These are phyloP conservation scores for Actinernus sp. DNA, from an alignment of 92 coral and sea anemone genomes.

Conservation along the genomic window DNA sequence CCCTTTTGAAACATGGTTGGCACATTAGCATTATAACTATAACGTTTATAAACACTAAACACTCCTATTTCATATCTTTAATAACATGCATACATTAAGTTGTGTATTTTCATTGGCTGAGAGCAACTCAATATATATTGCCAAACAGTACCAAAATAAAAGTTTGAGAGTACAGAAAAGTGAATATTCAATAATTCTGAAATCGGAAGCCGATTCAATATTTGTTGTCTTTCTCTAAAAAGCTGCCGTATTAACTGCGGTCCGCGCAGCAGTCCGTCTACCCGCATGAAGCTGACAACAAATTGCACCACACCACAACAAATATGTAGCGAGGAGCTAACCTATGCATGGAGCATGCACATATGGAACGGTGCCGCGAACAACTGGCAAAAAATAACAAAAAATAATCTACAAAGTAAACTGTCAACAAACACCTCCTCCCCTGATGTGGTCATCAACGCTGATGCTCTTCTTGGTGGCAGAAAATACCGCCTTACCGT, in stretches of 20 bases:
- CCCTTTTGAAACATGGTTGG: too few relatives aligned
- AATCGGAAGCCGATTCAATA: too few relatives aligned
- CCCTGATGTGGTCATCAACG: slow-evolving; percentile 61
- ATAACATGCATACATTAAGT: too few relatives aligned
- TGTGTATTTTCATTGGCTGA: too few relatives aligned
- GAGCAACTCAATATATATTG: too few relatives aligned
- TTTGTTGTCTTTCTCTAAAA: too few relatives aligned
- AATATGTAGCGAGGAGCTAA: slow-evolving; percentile 22
- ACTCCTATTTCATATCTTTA: too few relatives aligned
- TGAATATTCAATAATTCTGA: too few relatives aligned
- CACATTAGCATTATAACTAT: too few relatives aligned
- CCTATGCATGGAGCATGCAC: slow-evolving; percentile 60
- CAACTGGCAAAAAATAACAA: background rate
- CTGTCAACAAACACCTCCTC: slow-evolving; percentile 51
- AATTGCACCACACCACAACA: slow-evolving; percentile 38
- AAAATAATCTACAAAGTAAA: slow-evolving; percentile 25
- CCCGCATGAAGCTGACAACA: slow-evolving; percentile 65
- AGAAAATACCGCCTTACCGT: slow-evolving; percentile 50
- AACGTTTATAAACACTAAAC: too few relatives aligned
- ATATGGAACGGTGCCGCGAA: background rate
- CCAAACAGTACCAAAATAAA: too few relatives aligned
- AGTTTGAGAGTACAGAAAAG: too few relatives aligned
- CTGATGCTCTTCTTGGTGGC: slow-evolving; percentile 10
- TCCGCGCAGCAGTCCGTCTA: slow-evolving; percentile 40
- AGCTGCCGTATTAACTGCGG: slow-evolving; percentile 82